Percentiles rank a stretch among this genome's conserved stretches.
Conservation (phyloP, 2,113 vertebrate species). For the Leucoraja erinaceus region DNA sequence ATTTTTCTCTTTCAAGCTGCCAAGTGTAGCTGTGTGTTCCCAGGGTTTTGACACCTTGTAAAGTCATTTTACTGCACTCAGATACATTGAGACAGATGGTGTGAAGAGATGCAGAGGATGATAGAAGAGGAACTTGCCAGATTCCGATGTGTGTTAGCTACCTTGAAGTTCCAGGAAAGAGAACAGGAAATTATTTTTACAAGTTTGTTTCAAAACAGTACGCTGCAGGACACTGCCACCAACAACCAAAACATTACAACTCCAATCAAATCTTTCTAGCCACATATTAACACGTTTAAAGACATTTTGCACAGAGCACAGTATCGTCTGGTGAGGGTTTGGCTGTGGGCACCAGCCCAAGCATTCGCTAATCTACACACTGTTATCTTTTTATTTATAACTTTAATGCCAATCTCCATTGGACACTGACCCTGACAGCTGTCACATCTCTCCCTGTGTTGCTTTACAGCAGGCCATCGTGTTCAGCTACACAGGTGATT, state of each 20-base stretch:
- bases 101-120: constrained; percentile 49
- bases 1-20: constrained; percentile 48
- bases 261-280: not conserved
- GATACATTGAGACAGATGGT: constrained; percentile 50
- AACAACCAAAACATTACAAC: constrained; percentile 46
- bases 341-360: constrained; percentile 3
- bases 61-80: constrained; percentile 56
- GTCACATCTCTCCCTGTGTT: not conserved
- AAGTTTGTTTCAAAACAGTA: constrained; percentile 48
- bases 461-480: not conserved
- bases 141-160: constrained; percentile 50
- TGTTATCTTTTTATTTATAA: constrained; percentile 29
- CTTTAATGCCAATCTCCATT: constrained; percentile 4
- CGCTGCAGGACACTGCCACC: constrained; percentile 50
- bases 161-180: constrained; percentile 44
- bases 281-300: constrained; percentile 25
- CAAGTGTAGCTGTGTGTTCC: constrained; percentile 52
- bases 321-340: not conserved
- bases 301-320: constrained; percentile 22
- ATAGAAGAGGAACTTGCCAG: constrained; percentile 51
- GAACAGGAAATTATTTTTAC: constrained; percentile 50
- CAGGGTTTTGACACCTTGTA: constrained; percentile 59
- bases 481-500: not conserved
- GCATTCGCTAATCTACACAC: not conserved
- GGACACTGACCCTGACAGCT: constrained; percentile 20